Percentiles rank a stretch among this genome's conserved stretches.
These are phyloP conservation scores for Aplysia californica DNA, from an alignment of 1,140 invertebrate species.

Conservation along the genomic window DNA sequence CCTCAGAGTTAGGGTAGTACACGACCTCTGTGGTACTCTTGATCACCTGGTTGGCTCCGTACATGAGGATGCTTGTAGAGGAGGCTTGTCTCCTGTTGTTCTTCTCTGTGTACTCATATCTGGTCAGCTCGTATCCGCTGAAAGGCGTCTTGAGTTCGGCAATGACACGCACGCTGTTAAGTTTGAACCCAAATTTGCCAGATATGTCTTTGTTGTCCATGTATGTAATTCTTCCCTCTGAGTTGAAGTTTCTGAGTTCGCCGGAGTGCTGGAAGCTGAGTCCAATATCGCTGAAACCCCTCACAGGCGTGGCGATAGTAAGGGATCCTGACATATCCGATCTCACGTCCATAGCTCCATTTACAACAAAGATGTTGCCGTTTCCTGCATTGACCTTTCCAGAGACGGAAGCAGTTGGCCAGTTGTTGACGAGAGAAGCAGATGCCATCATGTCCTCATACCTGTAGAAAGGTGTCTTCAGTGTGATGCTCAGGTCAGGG, in stretches of 20 bases:
- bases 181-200: not conserved
- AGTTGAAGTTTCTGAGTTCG: conserved; percentile 16
- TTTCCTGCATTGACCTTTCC: not conserved
- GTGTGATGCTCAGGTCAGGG: not conserved
- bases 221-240: conserved; percentile 19
- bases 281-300: conserved; percentile 17
- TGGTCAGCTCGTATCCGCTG: conserved; percentile 30
- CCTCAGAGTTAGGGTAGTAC: conserved; percentile 8
- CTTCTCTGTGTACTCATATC: not conserved
- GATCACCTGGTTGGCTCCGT: conserved; percentile 34
- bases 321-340: not conserved
- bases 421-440: not conserved
- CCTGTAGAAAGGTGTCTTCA: conserved; percentile 24
- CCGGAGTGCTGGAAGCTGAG: conserved; percentile 23
- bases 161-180: not conserved
- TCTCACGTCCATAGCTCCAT: not conserved
- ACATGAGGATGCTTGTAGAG: conserved; percentile 2
- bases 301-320: conserved; percentile 6
- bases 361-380: not conserved
- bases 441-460: conserved; percentile 20
- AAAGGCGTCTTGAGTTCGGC: conserved; percentile 23
- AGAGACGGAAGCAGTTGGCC: not conserved
- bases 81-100: not conserved
- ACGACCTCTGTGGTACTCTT: conserved; percentile 25
- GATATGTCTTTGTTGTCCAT: conserved; percentile 19